These are phyloP conservation scores for Aphodius granarius DNA, from an alignment of 2,888 invertebrate genomes.

Conservation along the genomic window DNA sequence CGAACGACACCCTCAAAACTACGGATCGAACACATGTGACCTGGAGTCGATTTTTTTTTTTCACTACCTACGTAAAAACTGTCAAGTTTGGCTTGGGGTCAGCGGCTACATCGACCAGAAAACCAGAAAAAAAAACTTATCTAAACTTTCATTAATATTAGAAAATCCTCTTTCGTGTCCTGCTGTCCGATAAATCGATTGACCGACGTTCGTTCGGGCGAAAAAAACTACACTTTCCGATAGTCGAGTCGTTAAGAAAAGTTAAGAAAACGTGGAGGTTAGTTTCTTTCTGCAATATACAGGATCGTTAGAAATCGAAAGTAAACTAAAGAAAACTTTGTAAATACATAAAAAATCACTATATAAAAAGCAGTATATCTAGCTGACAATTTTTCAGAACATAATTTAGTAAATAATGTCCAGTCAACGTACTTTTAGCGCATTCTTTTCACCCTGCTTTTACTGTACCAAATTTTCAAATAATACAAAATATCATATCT, in stretches of 20 bases:
- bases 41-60: slow-evolving; percentile 1
- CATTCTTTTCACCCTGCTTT: too few relatives aligned
- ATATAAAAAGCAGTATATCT: too few relatives aligned
- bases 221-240: not conserved
- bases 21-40: slow-evolving; percentile 17
- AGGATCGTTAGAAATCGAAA: too few relatives aligned
- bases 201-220: not conserved
- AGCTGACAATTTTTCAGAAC: too few relatives aligned
- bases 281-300: slow-evolving; percentile 1
- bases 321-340: too few relatives aligned
- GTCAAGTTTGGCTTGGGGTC: slow-evolving; percentile 24
- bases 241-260: slow-evolving; percentile 13
- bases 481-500: too few relatives aligned
- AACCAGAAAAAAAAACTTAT: slow-evolving; percentile 16
- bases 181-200: slow-evolving; percentile 13
- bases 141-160: slow-evolving; percentile 29
- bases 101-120: not conserved
- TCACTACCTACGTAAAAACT: slow-evolving; percentile 15
- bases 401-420: too few relatives aligned
- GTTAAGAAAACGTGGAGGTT: slow-evolving; percentile 8
- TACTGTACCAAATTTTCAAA: too few relatives aligned
- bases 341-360: too few relatives aligned
- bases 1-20: not conserved
- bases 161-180: slow-evolving; percentile 17
- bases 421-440: too few relatives aligned